Conservation (phyloP, 2,113 vertebrate genomes). For the Cepphus grylle region DNA sequence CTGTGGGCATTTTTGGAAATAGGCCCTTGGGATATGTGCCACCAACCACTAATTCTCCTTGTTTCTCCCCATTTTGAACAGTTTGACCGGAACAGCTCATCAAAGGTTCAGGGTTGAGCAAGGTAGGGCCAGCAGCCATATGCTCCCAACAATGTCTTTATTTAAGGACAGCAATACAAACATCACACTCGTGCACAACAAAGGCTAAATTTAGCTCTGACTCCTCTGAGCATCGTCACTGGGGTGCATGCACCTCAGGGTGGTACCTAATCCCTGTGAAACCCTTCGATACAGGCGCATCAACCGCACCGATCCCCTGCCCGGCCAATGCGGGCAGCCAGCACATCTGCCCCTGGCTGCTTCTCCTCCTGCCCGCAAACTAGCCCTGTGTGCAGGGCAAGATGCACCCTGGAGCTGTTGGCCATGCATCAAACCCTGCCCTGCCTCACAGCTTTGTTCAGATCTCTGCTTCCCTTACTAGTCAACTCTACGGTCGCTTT, state of each 20-base stretch:
- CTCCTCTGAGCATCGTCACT: neutral
- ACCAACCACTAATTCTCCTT: neutral
- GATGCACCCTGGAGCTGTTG: neutral
- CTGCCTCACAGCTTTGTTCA: neutral
- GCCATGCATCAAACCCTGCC: neutral
- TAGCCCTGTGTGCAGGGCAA: neutral
- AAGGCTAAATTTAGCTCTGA: conserved; percentile 35
- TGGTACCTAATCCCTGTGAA: neutral
- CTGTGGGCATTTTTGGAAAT: neutral
- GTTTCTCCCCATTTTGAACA: neutral
- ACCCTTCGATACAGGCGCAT: neutral
- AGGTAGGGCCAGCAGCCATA: neutral
- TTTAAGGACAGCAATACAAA: neutral
- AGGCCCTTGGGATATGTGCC: neutral
- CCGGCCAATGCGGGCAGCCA: neutral
- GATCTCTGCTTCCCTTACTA: neutral
- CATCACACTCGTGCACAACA: neutral
- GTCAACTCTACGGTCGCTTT: fast-evolving
- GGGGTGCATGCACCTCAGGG: neutral
- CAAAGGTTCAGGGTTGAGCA: neutral
- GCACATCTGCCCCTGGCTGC: neutral
- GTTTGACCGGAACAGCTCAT: neutral
- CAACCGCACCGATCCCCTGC: fast-evolving
- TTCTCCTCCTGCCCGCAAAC: neutral
- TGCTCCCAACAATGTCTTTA: neutral